Evolutionary conservation across 2,797 vertebrate species (phyloP), one percentile per base, ranked within the genome.

Genomic region (Platalea minor): DNA sequence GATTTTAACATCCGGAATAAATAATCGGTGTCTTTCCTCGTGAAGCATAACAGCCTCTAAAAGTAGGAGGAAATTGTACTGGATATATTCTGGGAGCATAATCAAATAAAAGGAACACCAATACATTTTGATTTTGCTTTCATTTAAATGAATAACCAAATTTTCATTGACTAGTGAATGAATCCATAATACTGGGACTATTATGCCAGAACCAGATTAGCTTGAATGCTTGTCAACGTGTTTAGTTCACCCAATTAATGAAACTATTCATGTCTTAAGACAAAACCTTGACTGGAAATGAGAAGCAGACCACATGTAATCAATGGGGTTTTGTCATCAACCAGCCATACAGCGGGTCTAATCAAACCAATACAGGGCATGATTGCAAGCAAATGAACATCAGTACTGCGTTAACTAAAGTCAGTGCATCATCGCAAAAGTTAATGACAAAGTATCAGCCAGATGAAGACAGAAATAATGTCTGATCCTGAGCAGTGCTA

Each of bases 161-260:
- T 96, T 88, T 88, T 85, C 91, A 92, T 95, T 1, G 82, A 94
- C 76, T 81, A 35, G 68, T 59, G 50, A 83, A 75, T 63, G 68
- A 96, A 92, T 93, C 84, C 61, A 29, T 83, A 94, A 87, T 83
- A 88, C 76, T 45, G 70, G 54, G 56, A 77, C 61, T 95, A 89
- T 91, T 95, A 81, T 84, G 54, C 69, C 68, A 84, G 65, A 81
- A 93, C 54, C 2, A 41, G 88, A 81, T 86, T 91, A 81, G 72
- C 72, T 31, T 93, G 75, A 93, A 92, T 63, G 82, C 57, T 82
- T 93, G 72, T 95, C 91, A 88, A 1, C 0, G 0, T 92, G 39
- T 89, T 95, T 75, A 95, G 91, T 57, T 95, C 81, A 91, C 69
- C 89, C 95, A 96, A 95, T 96, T 96, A 95, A 93, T 92, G 92